Base-by-base conservation (phyloP, 2,113 vertebrate genomes). In the Paradoxurus hermaphroditus region DNA sequence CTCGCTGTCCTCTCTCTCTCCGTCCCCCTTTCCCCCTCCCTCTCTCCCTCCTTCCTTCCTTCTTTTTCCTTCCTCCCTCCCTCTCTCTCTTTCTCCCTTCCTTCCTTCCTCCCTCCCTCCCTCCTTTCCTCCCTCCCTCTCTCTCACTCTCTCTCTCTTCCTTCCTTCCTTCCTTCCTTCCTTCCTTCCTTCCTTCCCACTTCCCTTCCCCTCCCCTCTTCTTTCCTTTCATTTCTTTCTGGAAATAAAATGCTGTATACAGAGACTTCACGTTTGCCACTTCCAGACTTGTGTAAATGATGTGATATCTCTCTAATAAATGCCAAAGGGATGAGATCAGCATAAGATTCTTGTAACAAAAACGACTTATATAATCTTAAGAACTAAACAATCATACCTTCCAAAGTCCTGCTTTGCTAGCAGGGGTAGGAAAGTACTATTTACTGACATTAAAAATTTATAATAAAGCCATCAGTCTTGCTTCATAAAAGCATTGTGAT, bases 281-380 rank as follows among this genome's bases (percentile, higher is more conserved):
- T 63, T 84, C 39, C 18, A 92, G 34, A 83, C 29, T 53, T 86
- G 2, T 73, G n/a, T 62, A 86, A 79, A 29, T 91, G 18, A 78
- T 67, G 70, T 53, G 15, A 7, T 67, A 18, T 90, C 15, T 94
- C 29, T 62, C 16, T 92, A 73, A 63, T 86, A 85, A 90, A 90
- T 75, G 77, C 27, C 41, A 36, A 44, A 14, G 21, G 78, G 44
- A 68, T 12, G 46, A 13, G 41, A 56, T 86, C 23, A 73, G 34
- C 73, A 51, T 89, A 90, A 49, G 62, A 65, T 89, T 85, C 13
- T 49, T 79, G 2, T 46, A 70, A 31, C 5, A 18, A 18, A 83
- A 70, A 44, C 36, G 46, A 36, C 29, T 51, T 82, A 39, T 65
- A 1, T 67, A 59, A 31, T 49, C 34, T 27, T 89, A 34, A 90